Evolutionary conservation across 2,888 invertebrate genomes (phyloP).

Genomic region (Nowickia ferox): DNA sequence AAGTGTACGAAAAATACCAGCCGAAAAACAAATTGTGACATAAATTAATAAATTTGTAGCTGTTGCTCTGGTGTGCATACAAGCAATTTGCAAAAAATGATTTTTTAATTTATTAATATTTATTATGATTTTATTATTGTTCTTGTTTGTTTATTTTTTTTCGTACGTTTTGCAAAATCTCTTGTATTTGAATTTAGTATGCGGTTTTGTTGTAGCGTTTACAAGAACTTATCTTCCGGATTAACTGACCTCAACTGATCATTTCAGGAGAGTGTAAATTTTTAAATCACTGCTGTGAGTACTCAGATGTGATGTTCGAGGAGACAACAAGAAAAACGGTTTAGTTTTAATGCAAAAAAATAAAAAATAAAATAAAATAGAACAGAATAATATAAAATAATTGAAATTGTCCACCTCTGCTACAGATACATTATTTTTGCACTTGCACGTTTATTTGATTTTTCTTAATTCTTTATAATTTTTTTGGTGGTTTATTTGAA

Average conservation of each 20-base stretch:
- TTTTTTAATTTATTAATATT: constrained; percentile 43
- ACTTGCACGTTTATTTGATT: constrained; percentile 22
- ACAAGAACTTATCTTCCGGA: constrained; percentile 77
- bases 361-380: constrained; percentile 1
- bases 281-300: constrained; percentile 48
- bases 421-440: constrained; percentile 5
- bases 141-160: constrained; percentile 32
- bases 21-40: not conserved
- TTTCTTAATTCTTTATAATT: not conserved
- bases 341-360: constrained; percentile 45
- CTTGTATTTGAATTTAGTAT: constrained; percentile 46
- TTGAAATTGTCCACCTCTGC: constrained; percentile 70
- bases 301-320: constrained; percentile 22
- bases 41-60: constrained; percentile 31
- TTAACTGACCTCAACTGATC: constrained; percentile 77
- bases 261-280: constrained; percentile 67
- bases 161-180: constrained; percentile 64
- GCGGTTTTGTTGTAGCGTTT: constrained; percentile 60
- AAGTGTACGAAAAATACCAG: constrained; percentile 34
- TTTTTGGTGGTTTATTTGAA: constrained; percentile 23
- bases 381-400: constrained; percentile 42
- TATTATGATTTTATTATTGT: constrained; percentile 15
- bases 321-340: constrained; percentile 34
- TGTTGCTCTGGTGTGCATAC: constrained; percentile 7
- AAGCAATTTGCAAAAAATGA: constrained; percentile 66